Conservation (phyloP, 2,888 invertebrate species). For the Choristoneura rosaceana region DNA sequence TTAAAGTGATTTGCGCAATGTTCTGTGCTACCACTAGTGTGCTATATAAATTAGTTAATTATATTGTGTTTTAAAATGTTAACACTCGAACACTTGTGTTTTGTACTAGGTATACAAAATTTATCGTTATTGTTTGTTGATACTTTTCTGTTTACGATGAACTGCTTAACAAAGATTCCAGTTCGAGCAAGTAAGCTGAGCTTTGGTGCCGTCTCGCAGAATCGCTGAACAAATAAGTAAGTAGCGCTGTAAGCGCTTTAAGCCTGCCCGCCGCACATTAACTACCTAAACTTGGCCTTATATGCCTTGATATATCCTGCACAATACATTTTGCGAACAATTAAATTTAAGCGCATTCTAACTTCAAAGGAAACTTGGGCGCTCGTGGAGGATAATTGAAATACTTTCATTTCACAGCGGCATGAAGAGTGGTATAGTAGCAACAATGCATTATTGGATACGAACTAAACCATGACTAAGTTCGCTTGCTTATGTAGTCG, state of each 20-base stretch:
- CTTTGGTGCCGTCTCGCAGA: constrained; percentile 15
- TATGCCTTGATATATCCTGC: constrained; percentile 19
- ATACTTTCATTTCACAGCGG: constrained; percentile 25
- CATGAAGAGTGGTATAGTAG: constrained; percentile 5
- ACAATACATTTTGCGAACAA: constrained; percentile 32
- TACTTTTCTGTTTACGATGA: constrained; percentile 5
- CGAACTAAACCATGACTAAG: neutral
- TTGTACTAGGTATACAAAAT: neutral
- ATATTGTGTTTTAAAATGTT: too few species aligned
- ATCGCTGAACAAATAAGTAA: constrained; percentile 30
- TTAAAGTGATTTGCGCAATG: neutral
- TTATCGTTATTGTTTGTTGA: neutral
- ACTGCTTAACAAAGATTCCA: constrained; percentile 17
- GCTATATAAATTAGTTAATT: neutral
- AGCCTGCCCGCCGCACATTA: constrained; percentile 33
- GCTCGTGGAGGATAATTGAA: constrained; percentile 25
- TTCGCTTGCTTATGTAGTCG: neutral
- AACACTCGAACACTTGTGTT: neutral
- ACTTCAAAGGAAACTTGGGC: constrained; percentile 32
- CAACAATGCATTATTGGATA: constrained; percentile 22
- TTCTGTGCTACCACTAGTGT: neutral
- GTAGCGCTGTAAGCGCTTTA: constrained; percentile 30
- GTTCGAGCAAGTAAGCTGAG: constrained; percentile 26
- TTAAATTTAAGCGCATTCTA: constrained; percentile 31
- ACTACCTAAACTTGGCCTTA: constrained; percentile 31